A percentile compares a stretch with the other conserved stretches of the same genome.
Evolutionary conservation across 2,888 invertebrate genomes (phyloP).

Genomic region (Parnassius mnemosyne): DNA sequence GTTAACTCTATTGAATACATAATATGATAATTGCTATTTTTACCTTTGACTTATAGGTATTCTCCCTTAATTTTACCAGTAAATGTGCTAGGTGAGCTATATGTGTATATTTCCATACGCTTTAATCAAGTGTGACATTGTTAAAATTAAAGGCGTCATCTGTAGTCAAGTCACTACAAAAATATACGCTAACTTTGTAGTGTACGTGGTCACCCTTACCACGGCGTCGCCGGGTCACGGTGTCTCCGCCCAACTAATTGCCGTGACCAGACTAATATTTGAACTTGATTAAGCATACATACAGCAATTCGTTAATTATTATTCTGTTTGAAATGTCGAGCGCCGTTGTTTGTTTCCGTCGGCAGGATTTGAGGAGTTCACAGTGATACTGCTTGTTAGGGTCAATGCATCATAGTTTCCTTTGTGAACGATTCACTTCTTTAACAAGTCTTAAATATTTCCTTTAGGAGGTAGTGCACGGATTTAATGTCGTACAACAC

Average conservation of each 20-base stretch:
- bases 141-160: neutral
- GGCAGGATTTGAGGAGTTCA: constrained; percentile 27
- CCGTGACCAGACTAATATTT: constrained; percentile 66
- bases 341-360: constrained; percentile 27
- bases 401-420: constrained; percentile 9
- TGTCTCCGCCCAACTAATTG: constrained; percentile 53
- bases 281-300: constrained; percentile 58
- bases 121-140: no score
- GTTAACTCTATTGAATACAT: no score
- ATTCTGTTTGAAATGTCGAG: constrained; percentile 34
- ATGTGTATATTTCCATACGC: no score
- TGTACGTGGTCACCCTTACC: constrained; percentile 29
- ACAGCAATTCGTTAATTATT: constrained; percentile 48
- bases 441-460: no score
- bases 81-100: no score
- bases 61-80: no score
- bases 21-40: no score
- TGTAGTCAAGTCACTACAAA: neutral
- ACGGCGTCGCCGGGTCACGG: constrained; percentile 42
- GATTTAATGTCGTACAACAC: no score
- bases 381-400: constrained; percentile 16
- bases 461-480: no score
- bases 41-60: no score
- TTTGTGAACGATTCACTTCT: neutral
- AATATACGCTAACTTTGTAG: neutral